Conservation (phyloP, 2,797 vertebrate genomes). For the Tauraco hartlaubi region DNA sequence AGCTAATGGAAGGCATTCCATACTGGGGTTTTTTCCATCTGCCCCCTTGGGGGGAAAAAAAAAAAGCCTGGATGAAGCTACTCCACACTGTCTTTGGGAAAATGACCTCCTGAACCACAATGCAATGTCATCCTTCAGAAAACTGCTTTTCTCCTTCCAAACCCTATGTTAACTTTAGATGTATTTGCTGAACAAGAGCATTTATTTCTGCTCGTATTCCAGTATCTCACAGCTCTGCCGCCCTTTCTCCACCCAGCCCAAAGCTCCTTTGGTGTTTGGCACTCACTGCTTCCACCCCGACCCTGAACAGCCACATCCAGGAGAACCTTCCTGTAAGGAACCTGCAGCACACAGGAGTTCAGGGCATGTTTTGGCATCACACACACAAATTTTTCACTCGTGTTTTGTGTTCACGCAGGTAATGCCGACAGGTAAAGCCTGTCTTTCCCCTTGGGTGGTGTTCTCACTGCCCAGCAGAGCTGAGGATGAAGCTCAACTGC, state of each 20-base stretch:
- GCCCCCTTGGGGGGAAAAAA: too few relatives aligned
- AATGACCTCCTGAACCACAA: neutral
- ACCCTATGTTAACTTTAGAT: accelerated
- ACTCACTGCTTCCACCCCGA: neutral
- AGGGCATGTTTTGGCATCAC: accelerated
- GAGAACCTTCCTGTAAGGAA: neutral
- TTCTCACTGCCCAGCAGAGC: neutral
- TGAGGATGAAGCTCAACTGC: neutral
- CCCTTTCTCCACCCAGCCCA: neutral
- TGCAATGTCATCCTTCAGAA: accelerated
- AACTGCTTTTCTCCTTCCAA: neutral
- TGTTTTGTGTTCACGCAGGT: neutral
- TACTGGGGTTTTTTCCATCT: neutral
- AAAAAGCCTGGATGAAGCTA: neutral
- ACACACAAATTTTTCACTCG: accelerated
- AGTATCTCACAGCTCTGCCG: accelerated
- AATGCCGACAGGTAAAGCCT: neutral
- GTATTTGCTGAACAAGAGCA: neutral
- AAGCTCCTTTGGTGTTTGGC: neutral
- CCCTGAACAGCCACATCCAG: neutral
- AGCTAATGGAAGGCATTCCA: neutral
- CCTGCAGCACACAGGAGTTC: accelerated
- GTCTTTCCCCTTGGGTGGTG: neutral
- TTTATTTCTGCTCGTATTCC: neutral
- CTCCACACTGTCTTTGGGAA: neutral